A percentile compares a stretch with the other conserved stretches of the same genome.
phyloP scores from a whole-genome alignment of 2,113 vertebrate species.

The Synchiropus splendidus region DNA sequence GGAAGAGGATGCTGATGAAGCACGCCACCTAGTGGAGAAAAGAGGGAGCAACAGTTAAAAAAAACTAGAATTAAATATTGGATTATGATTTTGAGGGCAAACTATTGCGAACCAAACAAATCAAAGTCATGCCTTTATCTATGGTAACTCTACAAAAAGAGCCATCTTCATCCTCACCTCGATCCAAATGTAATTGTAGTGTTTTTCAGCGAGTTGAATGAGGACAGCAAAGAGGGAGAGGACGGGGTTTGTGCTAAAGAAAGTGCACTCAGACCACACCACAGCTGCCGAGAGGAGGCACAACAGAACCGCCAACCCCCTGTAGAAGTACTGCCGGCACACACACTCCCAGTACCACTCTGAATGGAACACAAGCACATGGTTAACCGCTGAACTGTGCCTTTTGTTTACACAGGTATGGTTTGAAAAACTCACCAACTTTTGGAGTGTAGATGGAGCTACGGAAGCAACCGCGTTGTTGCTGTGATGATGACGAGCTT shows the following conservation, averaged over 20 bases:
- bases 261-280: slow-evolving; percentile 95
- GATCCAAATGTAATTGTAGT: slow-evolving; percentile 86
- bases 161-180: slow-evolving; percentile 64
- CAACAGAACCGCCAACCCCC: slow-evolving; percentile 75
- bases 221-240: slow-evolving; percentile 86
- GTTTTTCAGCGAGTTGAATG: slow-evolving; percentile 81
- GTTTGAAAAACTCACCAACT: slow-evolving; percentile 67
- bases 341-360: slow-evolving; percentile 96
- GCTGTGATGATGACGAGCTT: slow-evolving; percentile 69
- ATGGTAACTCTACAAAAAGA: neutral
- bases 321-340: slow-evolving; percentile 73
- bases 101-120: too few species aligned
- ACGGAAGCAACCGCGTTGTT: slow-evolving; percentile 63
- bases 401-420: too few species aligned
- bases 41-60: slow-evolving; percentile 2
- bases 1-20: slow-evolving; percentile 86
- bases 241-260: slow-evolving; percentile 86
- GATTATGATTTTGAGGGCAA: too few species aligned
- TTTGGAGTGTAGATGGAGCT: slow-evolving; percentile 79
- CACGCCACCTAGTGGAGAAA: slow-evolving; percentile 75
- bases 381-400: neutral
- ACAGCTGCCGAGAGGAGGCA: slow-evolving; percentile 77
- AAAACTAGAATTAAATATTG: neutral
- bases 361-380: slow-evolving; percentile 40
- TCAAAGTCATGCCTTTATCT: too few species aligned